Conservation (phyloP, 53 echinoderm and acorn worm genomes). For the Henricia sp. region DNA sequence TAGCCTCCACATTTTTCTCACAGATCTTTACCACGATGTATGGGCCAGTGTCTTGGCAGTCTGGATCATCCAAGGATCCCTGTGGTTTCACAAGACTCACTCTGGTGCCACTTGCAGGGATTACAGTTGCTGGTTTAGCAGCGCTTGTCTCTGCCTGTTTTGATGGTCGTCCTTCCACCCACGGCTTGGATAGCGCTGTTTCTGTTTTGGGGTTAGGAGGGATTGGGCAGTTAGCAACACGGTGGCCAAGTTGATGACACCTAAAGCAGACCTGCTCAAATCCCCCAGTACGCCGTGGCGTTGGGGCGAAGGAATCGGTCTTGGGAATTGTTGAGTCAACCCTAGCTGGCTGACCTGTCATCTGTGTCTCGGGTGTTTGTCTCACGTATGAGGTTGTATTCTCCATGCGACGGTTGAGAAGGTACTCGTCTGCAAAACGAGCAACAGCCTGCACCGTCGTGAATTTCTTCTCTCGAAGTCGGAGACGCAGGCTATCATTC, state of each 20-base stretch:
- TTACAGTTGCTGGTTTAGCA: too few species aligned
- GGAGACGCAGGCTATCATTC: background rate
- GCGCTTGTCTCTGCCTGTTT: background rate
- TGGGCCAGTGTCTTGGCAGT: background rate
- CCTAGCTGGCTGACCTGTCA: background rate
- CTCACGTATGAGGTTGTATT: background rate
- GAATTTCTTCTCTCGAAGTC: constrained; percentile 3
- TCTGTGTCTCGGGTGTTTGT: background rate
- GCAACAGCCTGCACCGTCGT: constrained; percentile 10
- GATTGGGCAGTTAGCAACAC: background rate
- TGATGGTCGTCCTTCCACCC: background rate
- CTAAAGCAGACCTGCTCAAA: background rate
- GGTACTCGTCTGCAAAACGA: background rate
- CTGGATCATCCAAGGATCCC: background rate
- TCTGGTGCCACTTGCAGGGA: background rate
- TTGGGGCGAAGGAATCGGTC: background rate
- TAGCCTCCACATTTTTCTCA: background rate
- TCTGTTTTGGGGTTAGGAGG: too few species aligned
- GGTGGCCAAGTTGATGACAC: background rate
- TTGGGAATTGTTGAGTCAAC: background rate
- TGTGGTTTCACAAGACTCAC: background rate
- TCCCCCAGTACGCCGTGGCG: background rate
- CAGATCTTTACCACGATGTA: background rate
- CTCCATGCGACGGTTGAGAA: constrained; percentile 10
- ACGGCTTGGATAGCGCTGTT: background rate